These are phyloP conservation scores for Anniella stebbinsi DNA, from an alignment of 2,797 vertebrate species.

Conservation along the genomic window DNA sequence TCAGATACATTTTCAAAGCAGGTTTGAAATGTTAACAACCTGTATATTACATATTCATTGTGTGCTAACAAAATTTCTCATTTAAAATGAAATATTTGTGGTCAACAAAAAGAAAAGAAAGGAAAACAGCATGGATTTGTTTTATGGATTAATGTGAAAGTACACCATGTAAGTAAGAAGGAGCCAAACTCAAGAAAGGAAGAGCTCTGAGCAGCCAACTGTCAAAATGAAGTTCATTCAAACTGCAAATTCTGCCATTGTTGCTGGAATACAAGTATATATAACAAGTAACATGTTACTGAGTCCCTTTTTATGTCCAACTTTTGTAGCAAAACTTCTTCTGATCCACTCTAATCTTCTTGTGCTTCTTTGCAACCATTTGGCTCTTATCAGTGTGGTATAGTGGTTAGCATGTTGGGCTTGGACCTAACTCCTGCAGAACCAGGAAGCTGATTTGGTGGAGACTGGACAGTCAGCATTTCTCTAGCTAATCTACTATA, in stretches of 20 bases:
- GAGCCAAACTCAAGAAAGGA: not conserved
- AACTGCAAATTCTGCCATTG: not conserved
- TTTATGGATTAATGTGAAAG: not conserved
- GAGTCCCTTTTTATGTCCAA: not conserved
- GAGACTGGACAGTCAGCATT: not conserved
- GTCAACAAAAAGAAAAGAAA: not conserved
- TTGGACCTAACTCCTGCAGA: not conserved
- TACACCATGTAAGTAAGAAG: not conserved
- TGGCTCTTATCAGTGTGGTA: not conserved
- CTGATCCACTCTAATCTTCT: not conserved
- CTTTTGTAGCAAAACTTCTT: not conserved
- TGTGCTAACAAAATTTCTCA: slow-evolving; percentile 13
- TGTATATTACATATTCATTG: not conserved
- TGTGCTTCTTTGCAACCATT: not conserved
- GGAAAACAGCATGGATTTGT: not conserved
- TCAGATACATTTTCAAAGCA: slow-evolving; percentile 1
- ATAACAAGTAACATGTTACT: not conserved
- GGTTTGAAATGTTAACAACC: not conserved
- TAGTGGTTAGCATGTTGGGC: not conserved
- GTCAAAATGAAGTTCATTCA: not conserved
- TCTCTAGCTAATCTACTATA: not conserved
- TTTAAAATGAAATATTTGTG: slow-evolving; percentile 7
- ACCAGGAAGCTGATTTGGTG: not conserved
- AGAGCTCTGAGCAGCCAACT: not conserved
- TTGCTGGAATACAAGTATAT: not conserved